These are phyloP conservation scores for Petrolisthes manimaculis DNA, from an alignment of 2,888 invertebrate species.

Conservation along the genomic window DNA sequence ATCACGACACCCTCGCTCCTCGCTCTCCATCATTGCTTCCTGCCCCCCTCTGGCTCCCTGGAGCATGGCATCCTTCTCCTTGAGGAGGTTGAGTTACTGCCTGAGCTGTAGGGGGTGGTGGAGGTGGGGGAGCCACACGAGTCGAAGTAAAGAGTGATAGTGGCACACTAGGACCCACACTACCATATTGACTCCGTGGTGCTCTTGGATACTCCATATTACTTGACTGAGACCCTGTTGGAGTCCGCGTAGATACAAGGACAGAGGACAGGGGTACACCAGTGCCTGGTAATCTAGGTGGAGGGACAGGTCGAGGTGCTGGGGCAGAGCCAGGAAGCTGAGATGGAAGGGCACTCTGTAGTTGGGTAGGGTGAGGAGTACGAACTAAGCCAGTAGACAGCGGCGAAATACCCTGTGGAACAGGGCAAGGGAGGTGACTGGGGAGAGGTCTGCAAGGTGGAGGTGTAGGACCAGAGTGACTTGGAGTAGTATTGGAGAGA, in stretches of 20 bases:
- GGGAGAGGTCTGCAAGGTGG: background rate
- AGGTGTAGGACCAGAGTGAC: conserved; percentile 4
- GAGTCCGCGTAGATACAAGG: background rate
- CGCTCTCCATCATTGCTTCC: background rate
- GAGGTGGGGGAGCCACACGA: conserved; percentile 37
- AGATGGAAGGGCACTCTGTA: background rate
- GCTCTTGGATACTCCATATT: background rate
- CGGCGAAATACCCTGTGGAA: background rate
- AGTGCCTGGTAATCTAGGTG: background rate
- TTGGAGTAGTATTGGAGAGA: background rate
- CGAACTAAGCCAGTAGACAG: background rate
- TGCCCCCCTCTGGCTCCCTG: background rate
- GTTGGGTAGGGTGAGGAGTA: background rate
- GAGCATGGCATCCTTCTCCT: background rate
- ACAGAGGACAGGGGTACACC: background rate
- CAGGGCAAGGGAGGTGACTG: background rate
- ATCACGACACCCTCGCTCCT: conserved; percentile 43
- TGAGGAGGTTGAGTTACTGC: conserved; percentile 1
- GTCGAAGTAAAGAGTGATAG: conserved; percentile 33
- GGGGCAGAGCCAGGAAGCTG: background rate
- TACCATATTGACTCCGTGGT: background rate
- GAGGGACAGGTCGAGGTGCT: background rate
- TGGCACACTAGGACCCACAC: background rate
- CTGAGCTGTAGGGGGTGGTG: conserved; percentile 30
- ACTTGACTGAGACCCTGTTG: background rate